Evolutionary conservation across 2,113 vertebrate species (phyloP), one percentile per base, ranked within the genome.

Genomic region (Morphnarchus princeps): DNA sequence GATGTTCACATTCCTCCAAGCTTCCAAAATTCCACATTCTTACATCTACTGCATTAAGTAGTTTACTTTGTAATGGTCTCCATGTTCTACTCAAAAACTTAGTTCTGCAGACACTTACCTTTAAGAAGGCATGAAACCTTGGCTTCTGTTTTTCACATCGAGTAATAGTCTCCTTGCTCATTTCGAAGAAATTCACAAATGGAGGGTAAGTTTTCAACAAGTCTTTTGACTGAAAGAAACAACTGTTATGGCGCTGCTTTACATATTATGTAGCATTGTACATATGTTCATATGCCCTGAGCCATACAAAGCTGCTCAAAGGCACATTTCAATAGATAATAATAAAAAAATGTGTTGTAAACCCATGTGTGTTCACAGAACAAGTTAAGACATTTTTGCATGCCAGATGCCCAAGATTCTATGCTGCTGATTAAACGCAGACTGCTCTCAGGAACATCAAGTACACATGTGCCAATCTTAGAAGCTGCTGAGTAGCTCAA

Each of bases 161-260:
- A 87, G 99, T 99, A 97, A 99, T 99, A 5, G 98, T 99, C 96
- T 99, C 99, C 94, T 99, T 99, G 97, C 99, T 99, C 99, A 99
- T 99, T 98, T 99, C 99, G 93, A 99, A 99, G 91, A 99, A 99
- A 98, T 99, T 99, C 97, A 99, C 99, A 97, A 99, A 99, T 0
- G 99, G 99, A 45, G 99, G 99, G 63, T 99, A 99, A 28, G 98
- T 99, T 98, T 99, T 99, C 90, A 99, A 97, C 98, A 99, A 98
- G 95, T 99, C 99, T 97, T 98, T 99, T 59, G 99, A 99, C 99
- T 99, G 97, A 74, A 94, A 95, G 96, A 92, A 97, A 94, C 21
- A 95, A 95, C 78, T 89, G 90, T 96, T 94, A 96, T 1, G 1
- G 45, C 49, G 82, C 74, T 58, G 69, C 70, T 96, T 91, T 73